These are phyloP conservation scores for Conus ventricosus DNA, from an alignment of 1,140 invertebrate genomes.

Conservation along the genomic window DNA sequence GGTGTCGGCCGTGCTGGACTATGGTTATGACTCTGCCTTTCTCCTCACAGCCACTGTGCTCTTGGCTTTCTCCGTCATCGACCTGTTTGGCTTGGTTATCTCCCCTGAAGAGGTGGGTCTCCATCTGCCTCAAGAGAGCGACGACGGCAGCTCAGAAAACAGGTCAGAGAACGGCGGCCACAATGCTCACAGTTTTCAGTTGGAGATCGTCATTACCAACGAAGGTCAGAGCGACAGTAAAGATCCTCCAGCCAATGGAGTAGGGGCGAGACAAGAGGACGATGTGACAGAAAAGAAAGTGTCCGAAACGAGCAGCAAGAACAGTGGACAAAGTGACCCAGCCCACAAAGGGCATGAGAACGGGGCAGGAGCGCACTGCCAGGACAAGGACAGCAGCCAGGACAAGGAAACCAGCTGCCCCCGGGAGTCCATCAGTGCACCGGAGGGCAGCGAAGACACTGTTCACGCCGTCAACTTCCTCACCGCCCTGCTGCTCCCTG, in stretches of 20 bases:
- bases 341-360: neutral
- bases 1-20: conserved; percentile 73
- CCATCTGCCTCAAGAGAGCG: neutral
- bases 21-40: conserved; percentile 77
- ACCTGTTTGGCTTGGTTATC: conserved; percentile 72
- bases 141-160: neutral
- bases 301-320: neutral
- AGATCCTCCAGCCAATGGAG: too few relatives aligned
- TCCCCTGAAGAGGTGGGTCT: conserved; percentile 67
- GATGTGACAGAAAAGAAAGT: neutral
- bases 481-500: conserved; percentile 74
- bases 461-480: conserved; percentile 69
- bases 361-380: neutral
- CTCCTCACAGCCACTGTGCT: conserved; percentile 73
- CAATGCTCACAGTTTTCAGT: too few relatives aligned
- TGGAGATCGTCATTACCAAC: too few relatives aligned
- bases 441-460: neutral
- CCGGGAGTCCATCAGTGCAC: neutral
- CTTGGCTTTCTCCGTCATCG: conserved; percentile 70
- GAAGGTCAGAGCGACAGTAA: too few relatives aligned
- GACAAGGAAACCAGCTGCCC: neutral
- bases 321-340: neutral
- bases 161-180: too few relatives aligned
- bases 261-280: too few relatives aligned
- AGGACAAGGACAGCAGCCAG: neutral